These are phyloP conservation scores for Oryzias dopingdopingensis DNA, from an alignment of 2,797 vertebrate genomes.

Conservation along the genomic window DNA sequence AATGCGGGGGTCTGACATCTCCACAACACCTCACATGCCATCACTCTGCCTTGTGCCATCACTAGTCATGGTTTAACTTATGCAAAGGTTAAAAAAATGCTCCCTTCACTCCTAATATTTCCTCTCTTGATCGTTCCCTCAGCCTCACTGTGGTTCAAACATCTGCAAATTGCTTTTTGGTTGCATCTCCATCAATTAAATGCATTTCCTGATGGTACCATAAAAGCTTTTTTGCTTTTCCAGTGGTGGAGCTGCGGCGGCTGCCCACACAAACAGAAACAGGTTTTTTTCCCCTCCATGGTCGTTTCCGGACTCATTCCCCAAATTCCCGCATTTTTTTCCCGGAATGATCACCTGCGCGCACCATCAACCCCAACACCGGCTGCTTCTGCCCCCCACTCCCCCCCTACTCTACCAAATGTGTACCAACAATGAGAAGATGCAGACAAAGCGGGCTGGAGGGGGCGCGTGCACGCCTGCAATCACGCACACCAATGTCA, in stretches of 20 bases:
- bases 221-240: background rate
- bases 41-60: slow-evolving; percentile 18
- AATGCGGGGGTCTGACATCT: slow-evolving; percentile 20
- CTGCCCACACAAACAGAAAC: slow-evolving; percentile 24
- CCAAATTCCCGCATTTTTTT: slow-evolving; percentile 28
- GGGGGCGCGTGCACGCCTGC: slow-evolving; percentile 22
- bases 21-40: background rate
- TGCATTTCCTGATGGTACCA: no score
- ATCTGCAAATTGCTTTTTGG: no score
- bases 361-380: slow-evolving; percentile 19
- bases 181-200: no score
- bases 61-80: background rate
- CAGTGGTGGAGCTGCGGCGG: slow-evolving; percentile 15
- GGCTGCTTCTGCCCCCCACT: slow-evolving; percentile 8
- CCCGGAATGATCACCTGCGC: slow-evolving; percentile 37
- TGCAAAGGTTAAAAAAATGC: background rate
- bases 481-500: slow-evolving; percentile 1
- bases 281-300: slow-evolving; percentile 29
- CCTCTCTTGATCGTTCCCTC: no score
- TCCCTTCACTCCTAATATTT: no score
- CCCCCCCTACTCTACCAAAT: slow-evolving; percentile 43
- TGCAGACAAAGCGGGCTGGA: slow-evolving; percentile 77
- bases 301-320: slow-evolving; percentile 46
- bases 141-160: no score
- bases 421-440: slow-evolving; percentile 79